Conservation (phyloP, 2,113 vertebrate species). For the Fulmarus glacialis region DNA sequence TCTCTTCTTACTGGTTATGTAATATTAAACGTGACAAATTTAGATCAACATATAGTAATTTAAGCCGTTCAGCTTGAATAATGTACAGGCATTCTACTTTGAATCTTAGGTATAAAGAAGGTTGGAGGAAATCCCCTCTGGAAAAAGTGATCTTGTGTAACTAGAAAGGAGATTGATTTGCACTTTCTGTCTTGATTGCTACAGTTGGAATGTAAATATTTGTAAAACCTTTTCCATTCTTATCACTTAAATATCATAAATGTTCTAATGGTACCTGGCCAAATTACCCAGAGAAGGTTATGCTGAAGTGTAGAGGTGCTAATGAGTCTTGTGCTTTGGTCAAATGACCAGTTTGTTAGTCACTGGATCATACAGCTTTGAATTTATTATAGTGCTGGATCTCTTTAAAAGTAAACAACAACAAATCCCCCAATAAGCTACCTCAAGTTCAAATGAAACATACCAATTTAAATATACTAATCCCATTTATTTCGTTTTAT, state of each 20-base stretch:
- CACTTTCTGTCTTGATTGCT: neutral
- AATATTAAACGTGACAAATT: neutral
- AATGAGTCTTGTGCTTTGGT: neutral
- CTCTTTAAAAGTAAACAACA: neutral
- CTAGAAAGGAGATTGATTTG: neutral
- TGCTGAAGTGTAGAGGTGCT: neutral
- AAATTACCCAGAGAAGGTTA: neutral
- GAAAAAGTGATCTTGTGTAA: neutral
- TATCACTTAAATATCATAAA: neutral
- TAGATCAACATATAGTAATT: neutral
- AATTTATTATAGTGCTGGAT: neutral
- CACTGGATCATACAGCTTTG: neutral
- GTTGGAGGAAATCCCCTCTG: neutral
- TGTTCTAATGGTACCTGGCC: neutral
- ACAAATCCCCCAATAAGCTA: neutral
- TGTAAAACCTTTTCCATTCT: neutral
- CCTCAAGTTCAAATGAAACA: neutral
- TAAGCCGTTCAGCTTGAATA: neutral
- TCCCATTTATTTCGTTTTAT: neutral
- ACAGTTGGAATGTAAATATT: neutral
- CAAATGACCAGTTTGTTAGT: neutral
- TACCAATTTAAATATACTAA: neutral
- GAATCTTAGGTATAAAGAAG: neutral
- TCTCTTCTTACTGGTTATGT: neutral
- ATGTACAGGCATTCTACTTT: neutral